phyloP scores from a whole-genome alignment of 2,888 invertebrate genomes.

The Ischnura elegans region DNA sequence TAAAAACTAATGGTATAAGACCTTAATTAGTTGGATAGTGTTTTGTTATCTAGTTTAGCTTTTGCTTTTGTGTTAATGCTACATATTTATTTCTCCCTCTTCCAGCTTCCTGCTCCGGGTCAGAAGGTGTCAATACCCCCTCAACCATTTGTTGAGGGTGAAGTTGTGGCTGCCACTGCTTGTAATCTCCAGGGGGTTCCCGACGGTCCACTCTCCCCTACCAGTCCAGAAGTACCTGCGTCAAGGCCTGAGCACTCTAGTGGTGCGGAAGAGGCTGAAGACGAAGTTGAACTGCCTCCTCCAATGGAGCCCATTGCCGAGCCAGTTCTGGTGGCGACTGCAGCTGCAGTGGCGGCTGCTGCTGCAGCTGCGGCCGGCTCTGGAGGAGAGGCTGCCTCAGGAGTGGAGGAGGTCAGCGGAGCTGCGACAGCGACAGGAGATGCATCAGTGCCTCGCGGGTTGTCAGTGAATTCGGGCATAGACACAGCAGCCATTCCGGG shows the following conservation, averaged over 20 bases:
- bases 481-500: slow-evolving; percentile 72
- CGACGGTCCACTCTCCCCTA: slow-evolving; percentile 39
- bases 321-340: slow-evolving; percentile 78
- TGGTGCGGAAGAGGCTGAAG: slow-evolving; percentile 89
- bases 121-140: slow-evolving; percentile 75
- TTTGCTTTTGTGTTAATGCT: too few species aligned
- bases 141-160: slow-evolving; percentile 74
- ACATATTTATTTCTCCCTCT: not conserved
- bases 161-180: slow-evolving; percentile 73
- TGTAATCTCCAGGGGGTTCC: slow-evolving; percentile 72
- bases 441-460: slow-evolving; percentile 47
- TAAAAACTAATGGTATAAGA: too few species aligned
- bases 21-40: too few species aligned
- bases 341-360: slow-evolving; percentile 72
- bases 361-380: slow-evolving; percentile 55
- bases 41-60: too few species aligned
- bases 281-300: slow-evolving; percentile 92
- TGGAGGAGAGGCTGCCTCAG: slow-evolving; percentile 21
- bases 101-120: slow-evolving; percentile 68
- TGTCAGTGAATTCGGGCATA: slow-evolving; percentile 44
- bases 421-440: slow-evolving; percentile 20
- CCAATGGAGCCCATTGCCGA: slow-evolving; percentile 98
- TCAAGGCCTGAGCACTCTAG: slow-evolving; percentile 76
- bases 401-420: slow-evolving; percentile 30
- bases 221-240: slow-evolving; percentile 37